A percentile compares a stretch with the other conserved stretches of the same genome.
Conservation (phyloP, 2,888 invertebrate species). For the Eupithecia vulgata region DNA sequence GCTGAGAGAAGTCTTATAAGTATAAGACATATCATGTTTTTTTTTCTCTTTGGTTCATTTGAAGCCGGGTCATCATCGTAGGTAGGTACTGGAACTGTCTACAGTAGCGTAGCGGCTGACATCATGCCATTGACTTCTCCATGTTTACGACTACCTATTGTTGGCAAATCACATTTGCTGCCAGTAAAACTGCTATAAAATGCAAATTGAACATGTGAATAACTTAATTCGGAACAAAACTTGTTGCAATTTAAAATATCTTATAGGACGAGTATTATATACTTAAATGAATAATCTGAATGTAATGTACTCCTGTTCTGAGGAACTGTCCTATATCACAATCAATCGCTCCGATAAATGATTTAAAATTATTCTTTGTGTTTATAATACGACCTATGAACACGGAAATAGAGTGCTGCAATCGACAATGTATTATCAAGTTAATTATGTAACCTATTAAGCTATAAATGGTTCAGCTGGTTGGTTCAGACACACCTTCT, state of each 20-base stretch:
- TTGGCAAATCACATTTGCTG: slow-evolving; percentile 28
- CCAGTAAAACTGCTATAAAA: slow-evolving; percentile 28
- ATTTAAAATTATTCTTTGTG: neutral
- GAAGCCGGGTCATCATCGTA: neutral
- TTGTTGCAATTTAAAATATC: slow-evolving; percentile 1
- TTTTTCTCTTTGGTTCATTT: neutral
- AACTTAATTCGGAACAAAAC: slow-evolving; percentile 28
- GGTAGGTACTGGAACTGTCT: neutral
- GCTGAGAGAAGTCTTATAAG: too few relatives aligned
- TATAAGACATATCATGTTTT: too few relatives aligned
- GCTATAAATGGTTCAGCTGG: neutral
- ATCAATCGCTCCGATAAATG: neutral
- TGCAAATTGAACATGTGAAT: slow-evolving; percentile 27
- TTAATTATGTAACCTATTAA: slow-evolving; percentile 3
- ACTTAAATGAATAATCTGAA: neutral
- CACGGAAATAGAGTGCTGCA: slow-evolving; percentile 16
- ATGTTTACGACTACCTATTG: slow-evolving; percentile 20
- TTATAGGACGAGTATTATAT: neutral
- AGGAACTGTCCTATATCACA: neutral
- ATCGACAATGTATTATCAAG: neutral
- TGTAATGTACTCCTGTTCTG: neutral
- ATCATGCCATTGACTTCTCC: slow-evolving; percentile 29
- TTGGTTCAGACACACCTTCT: slow-evolving; percentile 7
- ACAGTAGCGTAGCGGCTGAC: slow-evolving; percentile 17
- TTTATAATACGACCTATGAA: neutral